phyloP scores from a whole-genome alignment of 2,888 invertebrate species.

The Palloptera scutellata region DNA sequence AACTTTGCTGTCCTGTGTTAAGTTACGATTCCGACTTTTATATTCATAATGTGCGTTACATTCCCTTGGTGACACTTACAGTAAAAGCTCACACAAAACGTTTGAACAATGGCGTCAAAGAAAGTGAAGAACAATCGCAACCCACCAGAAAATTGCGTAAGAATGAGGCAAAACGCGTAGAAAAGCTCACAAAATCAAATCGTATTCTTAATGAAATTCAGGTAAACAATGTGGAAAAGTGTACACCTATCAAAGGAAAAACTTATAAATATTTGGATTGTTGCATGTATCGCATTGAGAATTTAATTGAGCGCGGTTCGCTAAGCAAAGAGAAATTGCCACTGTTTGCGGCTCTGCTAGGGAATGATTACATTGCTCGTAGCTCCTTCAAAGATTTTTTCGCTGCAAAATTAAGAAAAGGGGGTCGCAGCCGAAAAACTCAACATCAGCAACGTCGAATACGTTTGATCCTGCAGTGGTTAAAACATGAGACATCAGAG shows the following conservation, averaged over 20 bases:
- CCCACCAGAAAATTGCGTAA: constrained; percentile 42
- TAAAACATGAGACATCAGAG: constrained; percentile 75
- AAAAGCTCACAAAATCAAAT: constrained; percentile 54
- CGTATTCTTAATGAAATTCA: constrained; percentile 49
- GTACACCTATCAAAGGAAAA: constrained; percentile 36
- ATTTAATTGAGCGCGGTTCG: constrained; percentile 72
- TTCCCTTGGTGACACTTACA: constrained; percentile 77
- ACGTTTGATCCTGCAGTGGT: constrained; percentile 77
- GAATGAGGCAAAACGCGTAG: constrained; percentile 54
- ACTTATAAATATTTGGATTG: constrained; percentile 67
- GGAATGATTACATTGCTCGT: constrained; percentile 86
- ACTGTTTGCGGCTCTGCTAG: constrained; percentile 81
- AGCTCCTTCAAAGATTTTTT: constrained; percentile 77
- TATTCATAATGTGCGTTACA: constrained; percentile 83
- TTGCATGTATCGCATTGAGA: constrained; percentile 76
- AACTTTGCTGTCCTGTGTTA: constrained; percentile 83
- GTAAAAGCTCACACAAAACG: constrained; percentile 63
- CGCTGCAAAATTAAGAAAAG: constrained; percentile 64
- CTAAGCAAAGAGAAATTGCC: constrained; percentile 76
- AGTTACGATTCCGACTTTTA: constrained; percentile 96
- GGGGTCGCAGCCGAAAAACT: constrained; percentile 50
- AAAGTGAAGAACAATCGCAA: constrained; percentile 1
- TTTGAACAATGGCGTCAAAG: constrained; percentile 7
- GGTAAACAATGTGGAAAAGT: constrained; percentile 40
- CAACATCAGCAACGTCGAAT: constrained; percentile 76